A percentile compares a stretch with the other conserved stretches of the same genome.
These are phyloP conservation scores for Pelosia muscerda DNA, from an alignment of 2,888 invertebrate species.

Conservation along the genomic window DNA sequence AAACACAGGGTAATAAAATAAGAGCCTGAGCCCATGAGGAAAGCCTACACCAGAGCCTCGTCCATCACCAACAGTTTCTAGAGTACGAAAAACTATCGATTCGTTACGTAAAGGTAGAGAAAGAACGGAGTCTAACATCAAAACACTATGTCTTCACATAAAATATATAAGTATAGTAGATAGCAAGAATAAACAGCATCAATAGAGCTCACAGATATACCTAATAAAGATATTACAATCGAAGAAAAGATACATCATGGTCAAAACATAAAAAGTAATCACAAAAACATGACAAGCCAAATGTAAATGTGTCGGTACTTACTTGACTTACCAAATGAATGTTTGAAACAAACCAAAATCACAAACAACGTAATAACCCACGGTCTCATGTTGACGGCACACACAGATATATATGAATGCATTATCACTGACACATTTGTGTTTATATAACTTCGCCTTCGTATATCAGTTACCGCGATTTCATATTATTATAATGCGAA, in stretches of 20 bases:
- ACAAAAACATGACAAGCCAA: neutral
- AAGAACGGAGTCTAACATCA: too few relatives aligned
- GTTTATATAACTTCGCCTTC: slow-evolving; percentile 49
- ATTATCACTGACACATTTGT: slow-evolving; percentile 34
- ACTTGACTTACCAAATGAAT: slow-evolving; percentile 47
- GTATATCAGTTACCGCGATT: slow-evolving; percentile 36
- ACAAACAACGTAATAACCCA: slow-evolving; percentile 42
- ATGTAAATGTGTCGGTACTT: too few relatives aligned
- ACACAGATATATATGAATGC: slow-evolving; percentile 39
- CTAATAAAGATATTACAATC: neutral
- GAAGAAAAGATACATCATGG: neutral
- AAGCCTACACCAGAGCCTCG: too few relatives aligned
- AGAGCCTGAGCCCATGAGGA: too few relatives aligned
- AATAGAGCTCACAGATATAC: neutral
- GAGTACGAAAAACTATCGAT: too few relatives aligned
- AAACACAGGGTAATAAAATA: too few relatives aligned
- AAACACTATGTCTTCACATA: neutral
- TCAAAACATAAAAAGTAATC: neutral
- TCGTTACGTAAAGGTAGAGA: too few relatives aligned
- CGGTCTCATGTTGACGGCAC: slow-evolving; percentile 49
- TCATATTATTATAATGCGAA: slow-evolving; percentile 15
- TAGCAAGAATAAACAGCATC: neutral
- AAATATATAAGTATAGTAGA: neutral
- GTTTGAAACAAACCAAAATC: slow-evolving; percentile 42
- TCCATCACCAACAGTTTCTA: too few relatives aligned